Conservation (phyloP, 2,797 vertebrate species). For the Phrynocephalus guinanensis region DNA sequence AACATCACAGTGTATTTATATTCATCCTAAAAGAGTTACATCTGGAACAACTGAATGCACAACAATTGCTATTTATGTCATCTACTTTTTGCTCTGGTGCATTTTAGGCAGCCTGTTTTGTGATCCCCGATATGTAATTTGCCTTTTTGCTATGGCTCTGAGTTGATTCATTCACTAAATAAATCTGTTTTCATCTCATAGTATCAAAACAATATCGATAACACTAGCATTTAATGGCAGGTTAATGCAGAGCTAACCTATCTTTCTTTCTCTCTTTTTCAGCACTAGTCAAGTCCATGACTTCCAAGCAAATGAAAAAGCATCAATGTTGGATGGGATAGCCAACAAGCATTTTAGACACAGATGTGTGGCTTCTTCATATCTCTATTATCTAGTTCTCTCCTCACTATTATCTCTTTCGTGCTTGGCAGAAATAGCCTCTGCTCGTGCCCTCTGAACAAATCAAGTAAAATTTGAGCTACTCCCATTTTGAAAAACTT, state of each 20-base stretch:
- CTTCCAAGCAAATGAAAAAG: neutral
- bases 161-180: neutral
- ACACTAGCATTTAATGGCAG: neutral
- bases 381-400: neutral
- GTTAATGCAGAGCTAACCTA: neutral
- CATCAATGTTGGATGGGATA: neutral
- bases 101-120: neutral
- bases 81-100: neutral
- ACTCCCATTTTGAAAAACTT: neutral
- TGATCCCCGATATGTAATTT: neutral
- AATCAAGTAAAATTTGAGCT: constrained; percentile 1
- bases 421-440: neutral
- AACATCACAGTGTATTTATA: too few relatives aligned
- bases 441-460: neutral
- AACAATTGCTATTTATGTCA: neutral
- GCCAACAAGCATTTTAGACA: neutral
- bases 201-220: neutral
- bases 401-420: neutral
- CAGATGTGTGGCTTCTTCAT: too few relatives aligned
- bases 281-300: neutral
- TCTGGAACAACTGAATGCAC: neutral
- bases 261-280: neutral
- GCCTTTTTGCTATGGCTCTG: neutral
- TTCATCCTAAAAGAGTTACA: neutral
- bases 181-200: constrained; percentile 3